Percentiles rank a stretch among this genome's conserved stretches.
phyloP scores from a whole-genome alignment of 2,797 vertebrate genomes.

The Acrossocheilus fasciatus region DNA sequence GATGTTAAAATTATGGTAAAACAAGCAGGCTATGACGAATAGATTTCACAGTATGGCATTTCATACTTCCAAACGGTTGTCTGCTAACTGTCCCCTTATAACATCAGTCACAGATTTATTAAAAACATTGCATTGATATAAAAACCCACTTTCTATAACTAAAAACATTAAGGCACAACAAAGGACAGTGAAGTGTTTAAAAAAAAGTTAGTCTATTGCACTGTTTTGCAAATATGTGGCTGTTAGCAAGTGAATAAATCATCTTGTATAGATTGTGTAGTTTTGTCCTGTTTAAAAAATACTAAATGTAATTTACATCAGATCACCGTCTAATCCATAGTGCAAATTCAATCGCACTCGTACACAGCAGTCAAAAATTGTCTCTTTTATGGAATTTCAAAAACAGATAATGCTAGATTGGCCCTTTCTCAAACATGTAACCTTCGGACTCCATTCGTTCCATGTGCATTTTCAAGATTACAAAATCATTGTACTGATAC shows the following conservation, averaged over 20 bases:
- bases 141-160: background rate
- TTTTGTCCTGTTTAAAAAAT: background rate
- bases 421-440: background rate
- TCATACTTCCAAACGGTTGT: background rate
- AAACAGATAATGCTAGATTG: background rate
- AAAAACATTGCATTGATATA: conserved; percentile 13
- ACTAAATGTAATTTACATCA: background rate
- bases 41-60: conserved; percentile 1
- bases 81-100: background rate
- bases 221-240: background rate
- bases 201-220: background rate
- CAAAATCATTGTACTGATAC: background rate
- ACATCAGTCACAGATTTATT: background rate
- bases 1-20: background rate
- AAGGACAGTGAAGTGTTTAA: conserved; percentile 3
- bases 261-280: background rate
- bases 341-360: conserved; percentile 11
- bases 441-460: background rate
- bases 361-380: conserved; percentile 12
- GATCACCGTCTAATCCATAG: background rate
- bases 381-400: background rate
- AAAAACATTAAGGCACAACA: conserved; percentile 25
- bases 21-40: background rate
- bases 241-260: background rate
- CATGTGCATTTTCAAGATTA: background rate